Evolutionary conservation across 92 coral and sea anemone genomes (phyloP).

Genomic region (Zoanthus solanderi): DNA sequence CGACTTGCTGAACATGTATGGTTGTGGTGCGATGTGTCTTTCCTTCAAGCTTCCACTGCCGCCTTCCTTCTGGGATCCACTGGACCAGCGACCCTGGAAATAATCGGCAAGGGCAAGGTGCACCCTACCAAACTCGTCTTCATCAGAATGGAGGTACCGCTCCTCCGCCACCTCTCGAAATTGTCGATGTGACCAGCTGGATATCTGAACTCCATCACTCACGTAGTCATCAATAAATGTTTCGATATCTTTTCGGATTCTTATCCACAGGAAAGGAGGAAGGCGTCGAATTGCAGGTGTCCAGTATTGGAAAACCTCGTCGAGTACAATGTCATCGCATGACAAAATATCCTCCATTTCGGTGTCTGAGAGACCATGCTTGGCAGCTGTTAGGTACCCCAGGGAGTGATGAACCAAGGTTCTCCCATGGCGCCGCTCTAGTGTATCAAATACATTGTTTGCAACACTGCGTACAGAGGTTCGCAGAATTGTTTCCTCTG

Average conservation of each 20-base stretch:
- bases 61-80: conserved; percentile 78
- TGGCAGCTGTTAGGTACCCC: conserved; percentile 84
- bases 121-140: conserved; percentile 59
- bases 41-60: conserved; percentile 78
- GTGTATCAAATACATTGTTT: conserved; percentile 71
- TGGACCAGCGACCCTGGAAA: conserved; percentile 85
- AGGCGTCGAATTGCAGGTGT: conserved; percentile 81
- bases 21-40: conserved; percentile 81
- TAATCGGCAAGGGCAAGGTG: conserved; percentile 82
- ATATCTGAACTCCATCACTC: conserved; percentile 79
- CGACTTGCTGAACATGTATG: conserved; percentile 65
- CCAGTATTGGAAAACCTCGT: conserved; percentile 80
- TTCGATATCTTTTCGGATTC: conserved; percentile 82
- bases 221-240: conserved; percentile 76
- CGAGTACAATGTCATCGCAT: conserved; percentile 84
- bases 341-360: conserved; percentile 92
- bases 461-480: conserved; percentile 68
- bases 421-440: conserved; percentile 87
- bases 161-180: conserved; percentile 86
- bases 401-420: conserved; percentile 67
- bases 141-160: conserved; percentile 76
- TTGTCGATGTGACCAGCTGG: conserved; percentile 91
- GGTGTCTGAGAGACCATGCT: conserved; percentile 82
- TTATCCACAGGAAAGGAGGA: conserved; percentile 75
- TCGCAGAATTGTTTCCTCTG: conserved; percentile 61